These are phyloP conservation scores for Etia nguti DNA, from an alignment of 2,113 vertebrate species.

Conservation along the genomic window DNA sequence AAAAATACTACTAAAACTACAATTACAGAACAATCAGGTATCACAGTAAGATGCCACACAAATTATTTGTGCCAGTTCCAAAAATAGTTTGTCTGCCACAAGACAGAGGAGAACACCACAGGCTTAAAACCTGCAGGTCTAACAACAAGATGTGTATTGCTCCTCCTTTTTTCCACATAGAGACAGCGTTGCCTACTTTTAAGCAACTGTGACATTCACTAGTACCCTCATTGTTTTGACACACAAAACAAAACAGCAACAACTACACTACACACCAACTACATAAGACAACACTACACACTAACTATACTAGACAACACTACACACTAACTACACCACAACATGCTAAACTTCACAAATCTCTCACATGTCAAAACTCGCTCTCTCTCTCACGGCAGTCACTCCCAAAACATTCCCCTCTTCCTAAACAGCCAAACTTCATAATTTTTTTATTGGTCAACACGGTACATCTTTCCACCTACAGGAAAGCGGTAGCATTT, in stretches of 20 bases:
- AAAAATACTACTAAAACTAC: too few species aligned
- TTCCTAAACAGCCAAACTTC: not conserved
- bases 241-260: not conserved
- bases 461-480: not conserved
- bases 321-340: not conserved
- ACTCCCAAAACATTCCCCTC: not conserved
- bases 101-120: not conserved
- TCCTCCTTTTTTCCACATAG: not conserved
- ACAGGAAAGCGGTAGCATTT: fast-evolving
- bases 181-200: not conserved
- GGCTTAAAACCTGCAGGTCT: not conserved
- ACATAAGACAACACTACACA: not conserved
- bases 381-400: not conserved
- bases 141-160: not conserved
- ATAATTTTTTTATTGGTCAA: not conserved
- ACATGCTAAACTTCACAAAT: not conserved
- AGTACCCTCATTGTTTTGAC: not conserved
- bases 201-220: not conserved
- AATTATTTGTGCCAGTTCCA: too few species aligned
- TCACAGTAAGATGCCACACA: too few species aligned
- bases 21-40: too few species aligned
- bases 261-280: not conserved
- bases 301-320: not conserved
- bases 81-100: too few species aligned
- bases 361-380: not conserved